Conservation (phyloP, 1,140 invertebrate species). For the Panulirus ornatus region DNA sequence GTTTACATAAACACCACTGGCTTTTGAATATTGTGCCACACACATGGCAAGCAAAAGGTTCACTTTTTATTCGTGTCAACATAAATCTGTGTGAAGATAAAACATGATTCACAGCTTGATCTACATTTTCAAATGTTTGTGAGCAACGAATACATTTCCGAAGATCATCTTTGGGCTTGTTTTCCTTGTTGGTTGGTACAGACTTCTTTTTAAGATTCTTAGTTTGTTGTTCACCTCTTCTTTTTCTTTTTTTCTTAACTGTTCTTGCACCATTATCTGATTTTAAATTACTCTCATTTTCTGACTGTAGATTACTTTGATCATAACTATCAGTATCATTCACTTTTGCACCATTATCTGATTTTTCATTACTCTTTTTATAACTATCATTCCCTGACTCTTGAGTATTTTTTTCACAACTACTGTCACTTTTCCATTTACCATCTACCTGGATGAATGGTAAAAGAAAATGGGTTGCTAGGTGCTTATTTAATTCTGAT, state of each 20-base stretch:
- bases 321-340: not conserved
- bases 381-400: not conserved
- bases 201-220: not conserved
- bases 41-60: conserved; percentile 11
- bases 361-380: not conserved
- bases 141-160: conserved; percentile 38
- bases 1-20: conserved; percentile 57
- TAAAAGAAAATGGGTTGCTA: conserved; percentile 55
- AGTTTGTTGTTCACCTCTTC: not conserved
- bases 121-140: conserved; percentile 8
- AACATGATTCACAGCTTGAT: conserved; percentile 36
- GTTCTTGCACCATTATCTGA: not conserved
- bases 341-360: not conserved
- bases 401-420: not conserved
- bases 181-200: not conserved
- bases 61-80: not conserved
- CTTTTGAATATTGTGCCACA: conserved; percentile 52
- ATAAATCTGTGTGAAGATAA: conserved; percentile 33
- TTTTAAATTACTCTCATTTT: not conserved
- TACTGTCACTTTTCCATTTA: not conserved
- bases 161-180: not conserved
- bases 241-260: not conserved
- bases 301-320: too few species aligned
- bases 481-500: conserved; percentile 19
- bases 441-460: conserved; percentile 1